Evolutionary conservation across 2,113 vertebrate species (phyloP), one percentile per base, ranked within the genome.

Genomic region (Laticauda laticaudata): DNA sequence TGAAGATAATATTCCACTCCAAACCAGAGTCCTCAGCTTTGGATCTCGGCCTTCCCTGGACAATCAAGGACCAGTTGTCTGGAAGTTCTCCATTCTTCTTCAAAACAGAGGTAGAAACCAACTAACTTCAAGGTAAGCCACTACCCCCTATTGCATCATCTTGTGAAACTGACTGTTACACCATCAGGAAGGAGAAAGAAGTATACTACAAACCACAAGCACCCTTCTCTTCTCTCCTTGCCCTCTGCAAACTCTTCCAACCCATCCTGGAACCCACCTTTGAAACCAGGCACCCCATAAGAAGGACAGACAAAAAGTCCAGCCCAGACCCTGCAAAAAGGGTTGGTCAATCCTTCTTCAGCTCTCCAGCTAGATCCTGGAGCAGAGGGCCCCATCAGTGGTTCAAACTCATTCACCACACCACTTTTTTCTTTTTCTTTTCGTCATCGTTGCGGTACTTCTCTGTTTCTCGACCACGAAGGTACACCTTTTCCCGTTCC

Each of bases 31-130:
- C 75, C 34, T 81, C 75, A 10, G 1, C 18, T 81, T 81, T 39
- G 34, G 34, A 18, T 20, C 18, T 43, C 1, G 0, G 15, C 15
- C 15, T 15, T 1, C n/a, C 34, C 2, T 3, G 15, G 6, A 48
- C 48, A 48, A 48, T 34, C 15, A 8, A 7, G 18, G 69, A 20
- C 18, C 15, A 34, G 34, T 43, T 9, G 18, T 43, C 75, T 20
- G 34, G 34, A 39, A 0, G 6, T 39, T 39, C 18, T 75, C n/a
- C 5, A n/a, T 14, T 69, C 64, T 75, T 14, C 64, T 81, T 8
- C 15, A 39, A 43, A 18, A 81, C 18, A 20, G 18, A 81, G 75
- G 75, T 81, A 81, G 15, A 21, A 75, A 43, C 34, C 75, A 43
- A 18, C 75, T 81, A 21, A 21, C 75, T 81, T 81, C 34, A 39